These are phyloP conservation scores for Steinernema carpocapsae DNA, from an alignment of 2,888 invertebrate genomes.

Conservation along the genomic window DNA sequence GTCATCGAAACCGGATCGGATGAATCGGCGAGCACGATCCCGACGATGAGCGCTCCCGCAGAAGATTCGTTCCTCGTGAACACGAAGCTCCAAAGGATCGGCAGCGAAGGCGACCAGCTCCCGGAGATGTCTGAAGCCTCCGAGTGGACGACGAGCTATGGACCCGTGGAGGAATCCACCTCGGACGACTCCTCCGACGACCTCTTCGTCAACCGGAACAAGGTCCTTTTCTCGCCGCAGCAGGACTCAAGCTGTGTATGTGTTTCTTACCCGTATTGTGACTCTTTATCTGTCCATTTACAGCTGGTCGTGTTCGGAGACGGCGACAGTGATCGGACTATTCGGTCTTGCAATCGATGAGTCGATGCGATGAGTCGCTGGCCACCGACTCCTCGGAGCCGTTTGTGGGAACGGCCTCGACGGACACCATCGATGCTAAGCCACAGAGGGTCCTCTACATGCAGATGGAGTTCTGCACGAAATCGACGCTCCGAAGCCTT, in stretches of 20 bases:
- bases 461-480: slow-evolving; percentile 98
- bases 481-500: slow-evolving; percentile 82
- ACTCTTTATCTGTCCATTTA: not conserved
- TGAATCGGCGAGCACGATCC: not conserved
- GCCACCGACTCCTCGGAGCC: not conserved
- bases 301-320: not conserved
- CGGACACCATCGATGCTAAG: too few relatives aligned
- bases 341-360: not conserved
- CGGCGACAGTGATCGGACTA: not conserved
- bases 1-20: not conserved
- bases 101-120: too few relatives aligned
- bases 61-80: too few relatives aligned
- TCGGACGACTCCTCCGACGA: too few relatives aligned
- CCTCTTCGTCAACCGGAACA: not conserved
- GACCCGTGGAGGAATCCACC: not conserved
- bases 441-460: slow-evolving; percentile 52
- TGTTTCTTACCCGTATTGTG: not conserved
- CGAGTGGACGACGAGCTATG: slow-evolving; percentile 6
- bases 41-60: too few relatives aligned
- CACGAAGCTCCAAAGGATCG: too few relatives aligned
- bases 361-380: not conserved
- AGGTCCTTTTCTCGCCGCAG: slow-evolving; percentile 12
- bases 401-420: too few relatives aligned
- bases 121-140: not conserved
- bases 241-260: slow-evolving; percentile 9